A percentile compares a stretch with the other conserved stretches of the same genome.
These are phyloP conservation scores for Syndactyla subalaris DNA, from an alignment of 2,797 vertebrate genomes.

Conservation along the genomic window DNA sequence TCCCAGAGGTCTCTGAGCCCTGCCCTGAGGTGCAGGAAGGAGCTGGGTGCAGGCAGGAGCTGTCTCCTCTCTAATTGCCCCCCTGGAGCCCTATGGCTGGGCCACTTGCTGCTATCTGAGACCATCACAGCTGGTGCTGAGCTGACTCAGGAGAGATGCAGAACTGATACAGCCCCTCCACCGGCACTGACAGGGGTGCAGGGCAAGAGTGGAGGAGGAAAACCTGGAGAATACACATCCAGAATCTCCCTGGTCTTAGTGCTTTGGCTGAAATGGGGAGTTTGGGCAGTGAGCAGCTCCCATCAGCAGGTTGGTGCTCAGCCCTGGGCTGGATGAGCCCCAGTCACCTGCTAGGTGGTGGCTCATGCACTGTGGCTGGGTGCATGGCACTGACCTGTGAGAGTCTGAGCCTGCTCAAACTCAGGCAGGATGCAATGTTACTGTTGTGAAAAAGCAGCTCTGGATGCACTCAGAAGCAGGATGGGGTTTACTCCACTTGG, in stretches of 20 bases:
- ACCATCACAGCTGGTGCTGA: background rate
- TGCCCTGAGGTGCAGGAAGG: background rate
- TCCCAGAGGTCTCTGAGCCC: background rate
- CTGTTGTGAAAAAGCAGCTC: background rate
- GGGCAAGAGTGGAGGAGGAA: background rate
- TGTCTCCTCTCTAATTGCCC: constrained; percentile 50
- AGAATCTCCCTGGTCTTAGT: background rate
- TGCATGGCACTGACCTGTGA: background rate
- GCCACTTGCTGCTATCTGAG: background rate
- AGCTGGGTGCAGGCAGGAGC: constrained; percentile 28
- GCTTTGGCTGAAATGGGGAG: background rate
- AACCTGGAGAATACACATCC: background rate
- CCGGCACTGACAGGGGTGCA: background rate
- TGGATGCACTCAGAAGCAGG: background rate
- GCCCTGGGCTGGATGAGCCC: background rate
- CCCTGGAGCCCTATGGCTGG: background rate
- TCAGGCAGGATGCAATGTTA: rapidly evolving
- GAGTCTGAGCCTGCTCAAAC: background rate
- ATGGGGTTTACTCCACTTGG: background rate
- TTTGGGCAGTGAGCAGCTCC: background rate
- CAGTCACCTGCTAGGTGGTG: background rate
- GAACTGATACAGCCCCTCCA: background rate
- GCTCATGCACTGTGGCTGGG: background rate
- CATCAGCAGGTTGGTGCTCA: background rate
- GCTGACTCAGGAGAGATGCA: constrained; percentile 24